Evolutionary conservation across 2,797 vertebrate genomes (phyloP).

Genomic region (Triplophysa yarkandensis): DNA sequence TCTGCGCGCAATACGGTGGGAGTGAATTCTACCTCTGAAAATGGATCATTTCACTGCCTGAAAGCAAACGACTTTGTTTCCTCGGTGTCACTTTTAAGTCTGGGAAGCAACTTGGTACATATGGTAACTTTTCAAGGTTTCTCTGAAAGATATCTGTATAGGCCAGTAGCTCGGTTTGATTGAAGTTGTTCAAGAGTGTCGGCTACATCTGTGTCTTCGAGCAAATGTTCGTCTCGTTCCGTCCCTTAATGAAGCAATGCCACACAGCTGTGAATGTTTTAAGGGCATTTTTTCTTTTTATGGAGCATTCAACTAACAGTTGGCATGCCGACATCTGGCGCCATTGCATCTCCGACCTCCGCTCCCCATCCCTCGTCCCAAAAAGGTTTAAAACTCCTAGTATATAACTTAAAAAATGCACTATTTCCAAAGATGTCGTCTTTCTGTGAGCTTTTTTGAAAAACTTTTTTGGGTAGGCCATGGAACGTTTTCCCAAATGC

Average conservation of each 20-base stretch:
- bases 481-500: slow-evolving; percentile 61
- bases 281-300: slow-evolving; percentile 5
- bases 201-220: slow-evolving; percentile 35
- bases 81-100: slow-evolving; percentile 21
- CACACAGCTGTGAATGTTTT: neutral
- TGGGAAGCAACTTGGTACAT: neutral
- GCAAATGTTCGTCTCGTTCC: neutral
- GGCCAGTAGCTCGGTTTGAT: slow-evolving; percentile 36
- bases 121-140: slow-evolving; percentile 37
- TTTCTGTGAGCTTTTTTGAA: too few relatives aligned
- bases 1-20: slow-evolving; percentile 41
- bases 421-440: too few relatives aligned
- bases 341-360: too few relatives aligned
- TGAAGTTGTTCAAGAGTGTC: slow-evolving; percentile 47
- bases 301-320: too few relatives aligned
- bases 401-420: too few relatives aligned
- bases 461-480: too few relatives aligned
- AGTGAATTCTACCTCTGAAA: slow-evolving; percentile 71
- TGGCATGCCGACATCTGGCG: too few relatives aligned
- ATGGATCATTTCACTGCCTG: slow-evolving; percentile 67
- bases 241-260: neutral
- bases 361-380: too few relatives aligned
- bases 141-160: slow-evolving; percentile 21
- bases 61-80: slow-evolving; percentile 19
- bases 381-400: too few relatives aligned